These are phyloP conservation scores for Boulengeromyrus knoepffleri DNA, from an alignment of 2,113 vertebrate species.

Conservation along the genomic window DNA sequence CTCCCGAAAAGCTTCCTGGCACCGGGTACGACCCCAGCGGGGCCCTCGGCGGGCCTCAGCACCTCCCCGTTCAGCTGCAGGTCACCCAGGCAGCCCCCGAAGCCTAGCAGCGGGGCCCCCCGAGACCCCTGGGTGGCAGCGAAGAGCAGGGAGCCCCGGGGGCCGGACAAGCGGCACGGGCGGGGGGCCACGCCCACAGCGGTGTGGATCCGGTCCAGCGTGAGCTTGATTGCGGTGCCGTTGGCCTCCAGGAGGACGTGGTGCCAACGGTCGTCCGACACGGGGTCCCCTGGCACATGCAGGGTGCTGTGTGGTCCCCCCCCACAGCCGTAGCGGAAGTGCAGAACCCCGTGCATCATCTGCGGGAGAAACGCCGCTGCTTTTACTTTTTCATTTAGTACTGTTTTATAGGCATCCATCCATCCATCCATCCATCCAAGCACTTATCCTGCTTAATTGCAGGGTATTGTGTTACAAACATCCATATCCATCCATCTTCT, in stretches of 20 bases:
- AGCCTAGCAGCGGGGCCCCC: slow-evolving; percentile 48
- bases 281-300: slow-evolving; percentile 29
- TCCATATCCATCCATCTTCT: not conserved
- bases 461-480: not conserved
- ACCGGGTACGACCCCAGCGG: slow-evolving; percentile 39
- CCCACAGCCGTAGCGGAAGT: slow-evolving; percentile 67
- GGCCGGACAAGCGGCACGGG: slow-evolving; percentile 53
- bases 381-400: not conserved
- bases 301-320: slow-evolving; percentile 45
- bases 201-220: slow-evolving; percentile 54
- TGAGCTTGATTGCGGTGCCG: slow-evolving; percentile 53
- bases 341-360: slow-evolving; percentile 64
- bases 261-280: slow-evolving; percentile 76
- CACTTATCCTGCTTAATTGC: not conserved
- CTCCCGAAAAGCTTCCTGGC: slow-evolving; percentile 62
- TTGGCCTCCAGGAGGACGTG: slow-evolving; percentile 71
- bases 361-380: slow-evolving; percentile 45
- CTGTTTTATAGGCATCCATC: not conserved
- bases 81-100: slow-evolving; percentile 76
- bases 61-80: slow-evolving; percentile 66
- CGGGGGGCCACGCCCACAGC: slow-evolving; percentile 47
- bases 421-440: not conserved
- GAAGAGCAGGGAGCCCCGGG: slow-evolving; percentile 61
- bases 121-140: slow-evolving; percentile 45
- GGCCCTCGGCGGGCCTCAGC: slow-evolving; percentile 45